These are phyloP conservation scores for Harpagus bidentatus DNA, from an alignment of 2,113 vertebrate genomes.

Conservation along the genomic window DNA sequence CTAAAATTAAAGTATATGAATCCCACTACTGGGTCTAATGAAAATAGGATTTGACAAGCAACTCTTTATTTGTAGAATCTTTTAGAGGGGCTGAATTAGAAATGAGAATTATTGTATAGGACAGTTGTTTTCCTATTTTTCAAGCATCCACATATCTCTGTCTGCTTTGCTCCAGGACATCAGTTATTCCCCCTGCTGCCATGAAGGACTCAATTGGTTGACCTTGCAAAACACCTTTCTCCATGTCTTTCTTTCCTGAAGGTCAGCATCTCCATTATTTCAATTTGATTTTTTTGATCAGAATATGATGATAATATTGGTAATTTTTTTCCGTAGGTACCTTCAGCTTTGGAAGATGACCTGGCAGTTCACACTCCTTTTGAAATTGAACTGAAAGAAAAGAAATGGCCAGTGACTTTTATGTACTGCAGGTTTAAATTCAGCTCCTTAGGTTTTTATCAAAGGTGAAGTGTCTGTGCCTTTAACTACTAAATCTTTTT, in stretches of 20 bases:
- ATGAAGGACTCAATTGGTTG: background rate
- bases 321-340: background rate
- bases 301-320: background rate
- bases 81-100: background rate
- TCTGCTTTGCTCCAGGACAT: background rate
- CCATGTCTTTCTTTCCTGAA: background rate
- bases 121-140: background rate
- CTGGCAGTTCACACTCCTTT: background rate
- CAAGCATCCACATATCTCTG: background rate
- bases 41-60: background rate
- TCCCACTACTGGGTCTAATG: background rate
- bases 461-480: background rate
- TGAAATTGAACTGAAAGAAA: background rate
- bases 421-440: background rate
- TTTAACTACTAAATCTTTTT: background rate
- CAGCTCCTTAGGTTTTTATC: background rate
- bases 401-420: background rate
- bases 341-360: background rate
- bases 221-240: background rate
- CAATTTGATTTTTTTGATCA: background rate
- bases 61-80: background rate
- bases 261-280: background rate
- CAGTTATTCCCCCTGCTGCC: background rate
- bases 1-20: background rate
- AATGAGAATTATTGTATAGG: background rate